Evolutionary conservation across 2,888 invertebrate species (phyloP).

Genomic region (Boloria euphrosyne): DNA sequence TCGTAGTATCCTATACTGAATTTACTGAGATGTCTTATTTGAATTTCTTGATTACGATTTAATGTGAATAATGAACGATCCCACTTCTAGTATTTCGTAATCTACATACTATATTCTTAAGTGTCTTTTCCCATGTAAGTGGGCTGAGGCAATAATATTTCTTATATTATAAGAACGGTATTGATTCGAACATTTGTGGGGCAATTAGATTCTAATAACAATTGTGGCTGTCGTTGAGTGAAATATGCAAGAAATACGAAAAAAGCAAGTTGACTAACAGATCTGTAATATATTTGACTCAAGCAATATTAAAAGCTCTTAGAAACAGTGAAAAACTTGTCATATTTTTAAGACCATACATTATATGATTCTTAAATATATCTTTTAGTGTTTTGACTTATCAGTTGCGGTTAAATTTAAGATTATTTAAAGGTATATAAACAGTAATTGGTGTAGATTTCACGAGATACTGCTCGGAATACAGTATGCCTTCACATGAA

Average conservation of each 20-base stretch:
- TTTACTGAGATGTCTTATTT: no score
- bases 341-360: no score
- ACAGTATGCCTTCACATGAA: no score
- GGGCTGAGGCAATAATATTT: constrained; percentile 29
- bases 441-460: no score
- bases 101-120: background rate
- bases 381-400: no score
- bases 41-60: background rate
- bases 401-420: no score
- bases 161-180: constrained; percentile 28
- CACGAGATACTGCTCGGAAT: no score
- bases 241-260: background rate
- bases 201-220: constrained; percentile 31
- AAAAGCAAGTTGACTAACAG: background rate
- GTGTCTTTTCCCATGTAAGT: constrained; percentile 32
- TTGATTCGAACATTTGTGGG: constrained; percentile 34
- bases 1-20: no score
- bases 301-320: no score
- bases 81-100: background rate
- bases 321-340: no score
- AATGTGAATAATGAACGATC: background rate
- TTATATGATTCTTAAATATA: no score
- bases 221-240: constrained; percentile 8
- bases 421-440: no score
- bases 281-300: background rate